Evolutionary conservation across 2,888 invertebrate species (phyloP).

Genomic region (Troides oblongomaculatus): DNA sequence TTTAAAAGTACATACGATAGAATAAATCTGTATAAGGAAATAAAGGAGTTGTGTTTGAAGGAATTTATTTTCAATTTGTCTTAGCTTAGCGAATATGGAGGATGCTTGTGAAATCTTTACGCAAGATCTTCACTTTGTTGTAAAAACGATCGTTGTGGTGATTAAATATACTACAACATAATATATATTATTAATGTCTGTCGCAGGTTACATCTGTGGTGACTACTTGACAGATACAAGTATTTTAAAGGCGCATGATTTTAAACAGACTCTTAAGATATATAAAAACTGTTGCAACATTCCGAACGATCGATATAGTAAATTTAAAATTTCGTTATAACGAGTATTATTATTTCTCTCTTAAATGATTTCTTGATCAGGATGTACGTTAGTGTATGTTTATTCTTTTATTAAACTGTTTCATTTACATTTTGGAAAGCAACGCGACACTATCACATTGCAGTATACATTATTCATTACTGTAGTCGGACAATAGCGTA

Average conservation of each 20-base stretch:
- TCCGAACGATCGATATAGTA: too few relatives aligned
- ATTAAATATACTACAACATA: too few relatives aligned
- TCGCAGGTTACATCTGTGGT: too few relatives aligned
- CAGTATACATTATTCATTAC: background rate
- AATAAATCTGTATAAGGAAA: background rate
- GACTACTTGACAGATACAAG: too few relatives aligned
- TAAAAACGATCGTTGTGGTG: background rate
- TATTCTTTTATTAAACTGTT: background rate
- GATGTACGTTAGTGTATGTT: background rate
- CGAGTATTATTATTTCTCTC: too few relatives aligned
- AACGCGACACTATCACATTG: background rate
- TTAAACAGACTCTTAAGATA: too few relatives aligned
- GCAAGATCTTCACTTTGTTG: background rate
- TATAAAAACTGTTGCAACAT: too few relatives aligned
- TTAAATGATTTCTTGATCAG: background rate
- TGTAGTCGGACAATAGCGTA: background rate
- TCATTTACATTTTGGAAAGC: background rate
- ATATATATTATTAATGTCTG: too few relatives aligned
- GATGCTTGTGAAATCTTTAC: constrained; percentile 11
- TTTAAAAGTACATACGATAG: background rate
- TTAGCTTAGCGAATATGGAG: constrained; percentile 15
- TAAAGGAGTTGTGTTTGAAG: background rate
- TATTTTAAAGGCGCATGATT: too few relatives aligned
- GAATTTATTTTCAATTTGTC: constrained; percentile 15
- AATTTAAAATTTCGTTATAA: too few relatives aligned